These are phyloP conservation scores for Phoenicopterus ruber DNA, from an alignment of 2,113 vertebrate species.

Conservation along the genomic window DNA sequence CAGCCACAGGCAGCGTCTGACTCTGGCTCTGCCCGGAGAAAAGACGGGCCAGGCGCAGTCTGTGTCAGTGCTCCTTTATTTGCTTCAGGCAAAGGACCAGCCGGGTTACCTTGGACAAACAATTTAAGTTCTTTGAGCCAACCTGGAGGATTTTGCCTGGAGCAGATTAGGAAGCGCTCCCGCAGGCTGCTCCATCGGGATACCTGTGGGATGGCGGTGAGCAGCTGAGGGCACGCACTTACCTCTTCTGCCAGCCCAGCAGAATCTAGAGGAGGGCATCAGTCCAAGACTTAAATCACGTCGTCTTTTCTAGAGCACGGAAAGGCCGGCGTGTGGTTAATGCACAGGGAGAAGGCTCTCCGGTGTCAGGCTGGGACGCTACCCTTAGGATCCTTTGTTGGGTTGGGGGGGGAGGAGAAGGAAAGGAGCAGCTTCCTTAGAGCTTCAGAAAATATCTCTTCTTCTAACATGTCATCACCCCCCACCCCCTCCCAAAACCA, in stretches of 20 bases:
- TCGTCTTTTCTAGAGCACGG: background rate
- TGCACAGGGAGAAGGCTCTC: background rate
- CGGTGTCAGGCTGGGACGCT: background rate
- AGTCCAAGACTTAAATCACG: fast-evolving
- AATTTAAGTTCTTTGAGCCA: background rate
- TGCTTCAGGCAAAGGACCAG: background rate
- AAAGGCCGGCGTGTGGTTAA: fast-evolving
- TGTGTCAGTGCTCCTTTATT: background rate
- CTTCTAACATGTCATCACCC: background rate
- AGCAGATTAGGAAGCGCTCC: background rate
- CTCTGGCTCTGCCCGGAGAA: background rate
- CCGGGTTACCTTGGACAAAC: background rate
- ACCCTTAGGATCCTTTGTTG: fast-evolving
- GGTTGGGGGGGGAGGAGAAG: background rate
- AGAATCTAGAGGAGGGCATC: background rate
- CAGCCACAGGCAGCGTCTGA: background rate
- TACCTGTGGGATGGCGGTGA: background rate
- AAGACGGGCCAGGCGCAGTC: fast-evolving
- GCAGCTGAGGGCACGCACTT: fast-evolving
- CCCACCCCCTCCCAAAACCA: fast-evolving
- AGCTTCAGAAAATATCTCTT: background rate
- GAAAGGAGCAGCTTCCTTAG: background rate
- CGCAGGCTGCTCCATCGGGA: fast-evolving
- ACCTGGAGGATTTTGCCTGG: background rate
- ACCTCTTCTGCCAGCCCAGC: background rate